Percentiles rank a stretch among this genome's conserved stretches.
These are phyloP conservation scores for Tetranychus piercei DNA, from an alignment of 2,888 invertebrate genomes.

Conservation along the genomic window DNA sequence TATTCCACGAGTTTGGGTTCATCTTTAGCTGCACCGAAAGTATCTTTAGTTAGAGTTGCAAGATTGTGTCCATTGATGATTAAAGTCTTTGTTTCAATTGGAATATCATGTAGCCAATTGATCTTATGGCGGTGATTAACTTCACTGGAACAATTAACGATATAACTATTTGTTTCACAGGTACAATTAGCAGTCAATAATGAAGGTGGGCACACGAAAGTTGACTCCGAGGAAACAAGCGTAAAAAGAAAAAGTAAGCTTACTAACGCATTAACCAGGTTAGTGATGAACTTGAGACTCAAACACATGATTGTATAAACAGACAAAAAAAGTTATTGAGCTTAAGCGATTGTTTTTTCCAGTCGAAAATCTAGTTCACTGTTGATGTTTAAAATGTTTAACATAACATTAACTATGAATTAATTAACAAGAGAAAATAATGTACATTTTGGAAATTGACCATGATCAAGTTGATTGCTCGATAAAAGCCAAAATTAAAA, in stretches of 20 bases:
- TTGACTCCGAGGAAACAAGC: neutral
- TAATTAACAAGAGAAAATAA: too few species aligned
- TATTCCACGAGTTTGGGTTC: constrained; percentile 42
- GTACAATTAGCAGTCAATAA: neutral
- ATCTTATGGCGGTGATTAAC: constrained; percentile 39
- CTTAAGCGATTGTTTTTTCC: too few species aligned
- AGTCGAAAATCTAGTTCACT: too few species aligned
- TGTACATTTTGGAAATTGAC: too few species aligned
- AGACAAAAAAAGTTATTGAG: too few species aligned
- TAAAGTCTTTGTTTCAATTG: constrained; percentile 45
- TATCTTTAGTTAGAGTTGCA: constrained; percentile 46
- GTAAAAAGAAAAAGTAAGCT: neutral
- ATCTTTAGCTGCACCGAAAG: constrained; percentile 46
- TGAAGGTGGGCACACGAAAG: neutral
- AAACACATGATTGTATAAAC: too few species aligned
- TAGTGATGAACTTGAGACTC: too few species aligned
- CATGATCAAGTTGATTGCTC: too few species aligned
- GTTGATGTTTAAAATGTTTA: too few species aligned
- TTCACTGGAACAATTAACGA: constrained; percentile 52
- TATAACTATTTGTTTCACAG: constrained; percentile 32
- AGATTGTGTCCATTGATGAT: constrained; percentile 53
- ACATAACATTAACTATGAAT: too few species aligned
- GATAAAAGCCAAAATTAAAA: too few species aligned
- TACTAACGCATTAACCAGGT: too few species aligned
- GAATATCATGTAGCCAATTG: constrained; percentile 43